These are phyloP conservation scores for Diorhabda sublineata DNA, from an alignment of 1,140 invertebrate genomes.

Conservation along the genomic window DNA sequence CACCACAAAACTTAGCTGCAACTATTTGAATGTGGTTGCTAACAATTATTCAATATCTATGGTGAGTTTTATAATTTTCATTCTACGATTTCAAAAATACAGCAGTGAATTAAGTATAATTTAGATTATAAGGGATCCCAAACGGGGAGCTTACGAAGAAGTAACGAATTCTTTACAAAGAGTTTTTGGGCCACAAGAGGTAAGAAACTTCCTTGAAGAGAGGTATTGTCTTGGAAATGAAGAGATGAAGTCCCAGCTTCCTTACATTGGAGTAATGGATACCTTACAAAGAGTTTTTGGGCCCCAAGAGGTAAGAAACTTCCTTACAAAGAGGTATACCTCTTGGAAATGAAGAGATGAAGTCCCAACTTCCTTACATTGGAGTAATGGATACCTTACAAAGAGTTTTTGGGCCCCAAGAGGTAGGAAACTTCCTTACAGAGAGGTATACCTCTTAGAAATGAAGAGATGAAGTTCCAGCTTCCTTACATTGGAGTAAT, in stretches of 20 bases:
- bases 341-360: too few relatives aligned
- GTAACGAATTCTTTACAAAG: not conserved
- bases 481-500: not conserved
- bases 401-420: not conserved
- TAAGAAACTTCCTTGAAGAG: too few relatives aligned
- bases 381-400: not conserved
- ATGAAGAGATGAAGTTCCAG: too few relatives aligned
- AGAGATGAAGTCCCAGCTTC: too few relatives aligned
- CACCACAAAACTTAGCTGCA: constrained; percentile 69
- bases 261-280: not conserved
- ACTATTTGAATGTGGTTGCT: constrained; percentile 66
- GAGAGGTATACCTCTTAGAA: too few relatives aligned
- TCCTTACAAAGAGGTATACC: too few relatives aligned
- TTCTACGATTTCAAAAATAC: too few relatives aligned
- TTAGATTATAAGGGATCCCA: not conserved
- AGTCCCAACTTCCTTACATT: not conserved
- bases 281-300: not conserved
- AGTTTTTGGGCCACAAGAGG: not conserved
- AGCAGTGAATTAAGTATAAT: not conserved
- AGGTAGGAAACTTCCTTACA: too few relatives aligned
- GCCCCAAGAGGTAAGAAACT: not conserved
- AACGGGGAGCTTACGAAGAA: not conserved
- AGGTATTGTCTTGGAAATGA: too few relatives aligned
- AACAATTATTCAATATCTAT: constrained; percentile 55
- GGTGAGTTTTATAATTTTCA: constrained; percentile 34